Percentiles rank a stretch among this genome's conserved stretches.
These are phyloP conservation scores for Polydesmus complanatus DNA, from an alignment of 2,888 invertebrate genomes.

Conservation along the genomic window DNA sequence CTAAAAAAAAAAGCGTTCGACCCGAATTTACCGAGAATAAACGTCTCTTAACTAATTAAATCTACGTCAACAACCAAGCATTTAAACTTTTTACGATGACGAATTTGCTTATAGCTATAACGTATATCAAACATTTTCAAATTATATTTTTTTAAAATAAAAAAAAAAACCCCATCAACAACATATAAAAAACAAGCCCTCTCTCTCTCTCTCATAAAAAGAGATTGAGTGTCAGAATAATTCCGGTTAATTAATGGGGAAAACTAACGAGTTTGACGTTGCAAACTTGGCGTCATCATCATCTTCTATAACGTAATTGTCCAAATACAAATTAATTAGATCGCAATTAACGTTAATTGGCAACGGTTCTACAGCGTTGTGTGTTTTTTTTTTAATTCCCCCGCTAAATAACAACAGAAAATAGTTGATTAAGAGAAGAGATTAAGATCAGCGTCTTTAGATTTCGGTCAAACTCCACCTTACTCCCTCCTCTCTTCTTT, in stretches of 20 bases:
- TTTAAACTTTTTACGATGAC: background rate
- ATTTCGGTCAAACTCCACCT: background rate
- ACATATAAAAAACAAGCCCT: too few species aligned
- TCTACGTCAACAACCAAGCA: background rate
- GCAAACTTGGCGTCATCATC: constrained; percentile 8
- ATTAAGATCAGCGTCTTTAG: background rate
- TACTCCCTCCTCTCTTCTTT: background rate
- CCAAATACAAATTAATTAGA: constrained; percentile 17
- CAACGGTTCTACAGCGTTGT: constrained; percentile 4
- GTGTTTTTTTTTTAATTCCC: too few species aligned
- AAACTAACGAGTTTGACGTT: constrained; percentile 13
- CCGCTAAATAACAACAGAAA: too few species aligned
- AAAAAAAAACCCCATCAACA: too few species aligned
- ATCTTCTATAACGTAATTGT: background rate
- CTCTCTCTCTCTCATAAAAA: too few species aligned
- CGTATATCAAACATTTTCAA: too few species aligned
- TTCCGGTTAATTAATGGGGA: constrained; percentile 11
- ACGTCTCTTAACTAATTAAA: background rate
- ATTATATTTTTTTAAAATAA: too few species aligned
- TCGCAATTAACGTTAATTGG: constrained; percentile 16
- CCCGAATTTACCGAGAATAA: too few species aligned
- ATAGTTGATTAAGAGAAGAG: background rate
- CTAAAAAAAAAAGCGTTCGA: too few species aligned
- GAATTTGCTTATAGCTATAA: too few species aligned
- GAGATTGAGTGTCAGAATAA: background rate